Evolutionary conservation across 1,140 invertebrate genomes (phyloP).

Genomic region (Octopus bimaculoides): DNA sequence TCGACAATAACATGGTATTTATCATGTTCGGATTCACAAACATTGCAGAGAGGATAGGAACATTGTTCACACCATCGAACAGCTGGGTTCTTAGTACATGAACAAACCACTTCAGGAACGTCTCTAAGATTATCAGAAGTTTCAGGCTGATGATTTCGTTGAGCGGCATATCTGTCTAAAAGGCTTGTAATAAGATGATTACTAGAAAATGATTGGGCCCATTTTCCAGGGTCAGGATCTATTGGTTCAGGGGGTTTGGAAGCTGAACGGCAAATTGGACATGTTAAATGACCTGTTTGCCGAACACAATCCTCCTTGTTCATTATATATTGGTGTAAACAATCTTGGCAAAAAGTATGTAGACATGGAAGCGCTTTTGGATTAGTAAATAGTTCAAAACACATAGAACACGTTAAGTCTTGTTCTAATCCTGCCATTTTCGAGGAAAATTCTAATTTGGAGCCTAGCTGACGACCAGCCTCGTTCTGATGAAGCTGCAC

Average conservation of each 20-base stretch:
- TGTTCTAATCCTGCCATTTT: slow-evolving; percentile 12
- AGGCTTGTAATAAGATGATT: background rate
- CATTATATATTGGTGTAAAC: slow-evolving; percentile 28
- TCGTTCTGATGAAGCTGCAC: background rate
- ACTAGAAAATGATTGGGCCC: slow-evolving; percentile 21
- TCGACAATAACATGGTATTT: background rate
- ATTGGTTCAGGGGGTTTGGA: background rate
- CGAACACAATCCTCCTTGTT: slow-evolving; percentile 24
- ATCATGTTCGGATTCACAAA: background rate
- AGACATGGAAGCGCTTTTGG: slow-evolving; percentile 34
- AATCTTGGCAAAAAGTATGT: slow-evolving; percentile 31
- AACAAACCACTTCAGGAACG: too few relatives aligned
- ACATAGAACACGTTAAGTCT: slow-evolving; percentile 29
- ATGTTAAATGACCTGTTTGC: slow-evolving; percentile 17
- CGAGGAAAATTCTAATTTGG: background rate
- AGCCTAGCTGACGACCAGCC: slow-evolving; percentile 15
- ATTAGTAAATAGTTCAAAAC: slow-evolving; percentile 29
- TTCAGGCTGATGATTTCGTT: too few relatives aligned
- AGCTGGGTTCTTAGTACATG: too few relatives aligned
- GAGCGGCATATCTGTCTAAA: too few relatives aligned
- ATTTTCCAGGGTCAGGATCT: slow-evolving; percentile 15
- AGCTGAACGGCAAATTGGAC: slow-evolving; percentile 3
- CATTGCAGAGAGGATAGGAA: background rate
- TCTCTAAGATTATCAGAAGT: too few relatives aligned
- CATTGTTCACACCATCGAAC: slow-evolving; percentile 1